Base-by-base conservation (phyloP, 92 coral and sea anemone genomes). In the Epizoanthus rinbou region DNA sequence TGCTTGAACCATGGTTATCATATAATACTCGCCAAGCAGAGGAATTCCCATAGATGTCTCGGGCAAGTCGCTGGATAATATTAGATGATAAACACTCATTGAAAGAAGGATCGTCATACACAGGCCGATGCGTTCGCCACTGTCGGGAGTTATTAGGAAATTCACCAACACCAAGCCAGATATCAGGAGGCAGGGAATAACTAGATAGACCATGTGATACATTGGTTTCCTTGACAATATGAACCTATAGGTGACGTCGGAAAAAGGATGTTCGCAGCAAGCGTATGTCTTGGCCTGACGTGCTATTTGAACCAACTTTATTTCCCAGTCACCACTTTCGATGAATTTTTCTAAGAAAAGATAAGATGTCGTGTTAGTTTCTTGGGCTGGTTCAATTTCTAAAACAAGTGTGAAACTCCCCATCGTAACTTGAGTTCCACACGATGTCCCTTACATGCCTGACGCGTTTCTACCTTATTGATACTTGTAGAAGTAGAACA, bases 251-350 rank as follows among this genome's bases (percentile, higher is more conserved):
- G 75, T 66, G 65, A 80, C 72, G 21, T 80, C 85, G 8, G 79
- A 68, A 18, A 68, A 82, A 0, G 69, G 24, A 16, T 70, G 37
- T 6, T 5, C 43, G 43, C 80, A 70, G 57, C 80, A 82, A 21
- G 45, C 39, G 80, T 70, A 82, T 16, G 24, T 71, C 21, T 64
- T 82, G 18, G 14, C 80, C 14, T 24, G 59, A 6, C 56, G 22
- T 5, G n/a, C 28, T 35, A 28, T 18, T 17, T 58, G 10, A 16
- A 82, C 21, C 8, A 16, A 2, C 25, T 82, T 25, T 2, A 70
- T 62, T 33, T 31, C 57, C 86, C 86, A 82, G 78, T 82, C 86
- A 18, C 86, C 86, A 70, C 39, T 82, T 21, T 39, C 80, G 7
- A 74, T 52, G 18, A 41, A 82, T 18, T 82, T 69, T 5, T 56